Evolutionary conservation across 2,888 invertebrate species (phyloP), one percentile per base, ranked within the genome.

Genomic region (Sarcophaga carnaria): DNA sequence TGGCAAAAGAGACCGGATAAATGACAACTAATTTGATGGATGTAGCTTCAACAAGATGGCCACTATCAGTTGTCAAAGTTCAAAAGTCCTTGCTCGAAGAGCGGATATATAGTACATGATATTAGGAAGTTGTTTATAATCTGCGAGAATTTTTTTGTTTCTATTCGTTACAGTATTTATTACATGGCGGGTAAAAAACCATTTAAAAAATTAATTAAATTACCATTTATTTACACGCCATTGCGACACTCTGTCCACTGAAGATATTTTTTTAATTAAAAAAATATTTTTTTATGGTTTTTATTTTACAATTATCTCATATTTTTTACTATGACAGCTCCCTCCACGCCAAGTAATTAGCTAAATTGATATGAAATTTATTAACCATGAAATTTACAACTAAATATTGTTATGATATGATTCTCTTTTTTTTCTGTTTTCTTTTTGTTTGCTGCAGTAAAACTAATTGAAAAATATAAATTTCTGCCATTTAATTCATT

Each of bases 281-380:
- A 22, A 47, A 64, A 72, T 83, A 77, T 37, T 62, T 54, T 6
- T 20, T 62, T 11, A 14, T 27, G 25, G 20, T 20, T 77, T 71
- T 22, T 47, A 54, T 64, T 54, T 62, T 37, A 14, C 64, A 17
- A 17, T 71, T 37, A 10, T 37, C 25, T 60, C 22, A n/a, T 62
- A 49, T 25, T 78, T 78, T 8, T 62, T 2, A 67, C n/a, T 64
- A 17, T 74, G 82, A 71, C 71, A 83, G 27, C 37, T 70, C 77
- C 69, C 62, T 8, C 12, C 47, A 63, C 49, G 8, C 25, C 17
- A 54, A 74, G 37, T 47, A 92, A 92, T 92, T 92, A 92, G 90
- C 82, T 88, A 91, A 92, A 92, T 92, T 92, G 92, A 92, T 92
- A 90, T 90, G 89, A 89, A 91, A 92, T 92, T 92, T 91, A 92